A percentile compares a stretch with the other conserved stretches of the same genome.
Evolutionary conservation across 2,113 vertebrate genomes (phyloP).

Genomic region (Cephalopholis sonnerati): DNA sequence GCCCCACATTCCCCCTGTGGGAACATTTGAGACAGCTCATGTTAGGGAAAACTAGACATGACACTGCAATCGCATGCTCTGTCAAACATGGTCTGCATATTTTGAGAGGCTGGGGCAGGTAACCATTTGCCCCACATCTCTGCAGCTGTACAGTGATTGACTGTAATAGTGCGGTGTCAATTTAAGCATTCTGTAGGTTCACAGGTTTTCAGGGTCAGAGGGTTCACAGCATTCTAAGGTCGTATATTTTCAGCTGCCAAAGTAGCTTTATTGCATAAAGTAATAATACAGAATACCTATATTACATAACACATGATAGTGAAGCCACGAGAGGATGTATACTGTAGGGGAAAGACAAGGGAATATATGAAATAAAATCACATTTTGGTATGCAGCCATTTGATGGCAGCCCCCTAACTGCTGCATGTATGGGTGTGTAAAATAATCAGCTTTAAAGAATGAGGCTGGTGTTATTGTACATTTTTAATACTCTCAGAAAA

Average conservation of each 20-base stretch:
- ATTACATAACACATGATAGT: slow-evolving; percentile 11
- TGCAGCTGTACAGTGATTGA: slow-evolving; percentile 32
- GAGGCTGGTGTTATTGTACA: not conserved
- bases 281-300: too few species aligned
- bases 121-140: slow-evolving; percentile 1
- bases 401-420: not conserved
- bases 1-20: not conserved
- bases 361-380: not conserved
- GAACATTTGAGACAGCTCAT: slow-evolving; percentile 12
- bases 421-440: too few species aligned
- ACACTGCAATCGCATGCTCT: slow-evolving; percentile 29
- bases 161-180: slow-evolving; percentile 32
- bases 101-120: not conserved
- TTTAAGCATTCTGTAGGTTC: slow-evolving; percentile 22
- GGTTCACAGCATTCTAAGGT: not conserved
- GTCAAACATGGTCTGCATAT: slow-evolving; percentile 14
- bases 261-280: slow-evolving; percentile 15
- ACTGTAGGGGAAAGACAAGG: not conserved
- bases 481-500: not conserved
- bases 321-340: slow-evolving; percentile 1
- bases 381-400: not conserved
- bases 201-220: slow-evolving; percentile 4
- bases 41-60: slow-evolving; percentile 2
- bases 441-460: not conserved
- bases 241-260: slow-evolving; percentile 16